phyloP scores from a whole-genome alignment of 2,113 vertebrate genomes.

The Prochilodus magdalenae region DNA sequence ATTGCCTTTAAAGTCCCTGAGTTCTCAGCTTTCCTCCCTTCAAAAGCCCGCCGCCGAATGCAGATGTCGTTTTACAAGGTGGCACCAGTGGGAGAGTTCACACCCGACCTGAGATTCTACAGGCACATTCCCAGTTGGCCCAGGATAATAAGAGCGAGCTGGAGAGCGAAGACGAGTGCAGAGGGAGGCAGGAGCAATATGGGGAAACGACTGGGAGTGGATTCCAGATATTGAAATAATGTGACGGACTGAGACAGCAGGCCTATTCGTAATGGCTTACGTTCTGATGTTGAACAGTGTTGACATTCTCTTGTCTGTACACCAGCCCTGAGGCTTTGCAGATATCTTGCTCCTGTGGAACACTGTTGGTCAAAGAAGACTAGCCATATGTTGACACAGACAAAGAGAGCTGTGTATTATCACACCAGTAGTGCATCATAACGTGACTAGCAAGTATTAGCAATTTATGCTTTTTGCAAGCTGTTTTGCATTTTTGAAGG shows the following conservation, averaged over 20 bases:
- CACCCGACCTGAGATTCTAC: slow-evolving; percentile 49
- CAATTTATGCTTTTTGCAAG: background rate
- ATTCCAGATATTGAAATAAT: slow-evolving; percentile 13
- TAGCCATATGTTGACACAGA: slow-evolving; percentile 32
- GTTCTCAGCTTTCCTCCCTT: slow-evolving; percentile 44
- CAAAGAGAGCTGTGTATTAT: slow-evolving; percentile 13
- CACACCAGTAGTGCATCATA: slow-evolving; percentile 25
- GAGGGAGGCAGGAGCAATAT: background rate
- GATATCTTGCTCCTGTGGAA: background rate
- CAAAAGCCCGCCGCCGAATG: slow-evolving; percentile 52
- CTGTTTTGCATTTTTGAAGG: background rate
- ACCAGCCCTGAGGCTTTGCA: background rate
- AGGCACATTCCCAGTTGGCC: slow-evolving; percentile 44
- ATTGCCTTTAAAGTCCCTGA: slow-evolving; percentile 40
- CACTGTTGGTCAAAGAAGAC: background rate
- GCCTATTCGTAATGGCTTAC: background rate
- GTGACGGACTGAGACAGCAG: background rate
- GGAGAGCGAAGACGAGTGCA: slow-evolving; percentile 1
- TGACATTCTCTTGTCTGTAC: background rate
- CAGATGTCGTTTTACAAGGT: slow-evolving; percentile 55
- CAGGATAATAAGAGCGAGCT: slow-evolving; percentile 15
- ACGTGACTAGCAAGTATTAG: background rate
- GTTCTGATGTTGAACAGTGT: background rate
- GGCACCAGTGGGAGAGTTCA: slow-evolving; percentile 55
- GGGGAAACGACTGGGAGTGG: background rate